A percentile compares a stretch with the other conserved stretches of the same genome.
Evolutionary conservation across 2,113 vertebrate genomes (phyloP).

Genomic region (Acanthochromis polyacanthus): DNA sequence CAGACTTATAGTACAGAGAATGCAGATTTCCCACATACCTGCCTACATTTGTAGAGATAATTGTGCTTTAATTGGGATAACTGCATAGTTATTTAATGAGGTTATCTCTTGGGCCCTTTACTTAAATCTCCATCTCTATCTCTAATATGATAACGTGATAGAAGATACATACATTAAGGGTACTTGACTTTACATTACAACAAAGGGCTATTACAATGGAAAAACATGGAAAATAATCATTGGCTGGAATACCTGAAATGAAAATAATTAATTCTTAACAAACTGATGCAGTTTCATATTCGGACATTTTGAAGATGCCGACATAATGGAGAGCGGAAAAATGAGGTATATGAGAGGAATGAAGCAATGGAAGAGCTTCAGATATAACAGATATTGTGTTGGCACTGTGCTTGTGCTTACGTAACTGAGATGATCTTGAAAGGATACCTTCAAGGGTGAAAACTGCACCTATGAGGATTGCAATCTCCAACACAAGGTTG

Average conservation of each 20-base stretch:
- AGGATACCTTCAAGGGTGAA: too few species aligned
- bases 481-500: too few species aligned
- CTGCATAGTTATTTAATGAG: background rate
- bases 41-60: conserved; percentile 5
- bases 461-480: too few species aligned
- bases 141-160: background rate
- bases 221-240: background rate
- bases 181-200: background rate
- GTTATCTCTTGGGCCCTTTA: background rate
- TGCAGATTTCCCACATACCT: conserved; percentile 4
- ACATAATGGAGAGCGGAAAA: background rate
- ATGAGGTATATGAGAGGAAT: background rate
- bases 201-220: background rate
- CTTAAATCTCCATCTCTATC: background rate
- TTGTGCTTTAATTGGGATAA: conserved; percentile 12
- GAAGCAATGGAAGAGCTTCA: background rate
- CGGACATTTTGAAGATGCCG: background rate
- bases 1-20: conserved; percentile 12
- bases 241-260: background rate
- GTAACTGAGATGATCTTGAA: background rate
- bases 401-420: background rate
- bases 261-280: background rate
- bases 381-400: background rate
- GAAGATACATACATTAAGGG: background rate
- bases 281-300: background rate